Conservation (phyloP, 1,140 invertebrate genomes). For the Yoshiicerus persimilis region DNA sequence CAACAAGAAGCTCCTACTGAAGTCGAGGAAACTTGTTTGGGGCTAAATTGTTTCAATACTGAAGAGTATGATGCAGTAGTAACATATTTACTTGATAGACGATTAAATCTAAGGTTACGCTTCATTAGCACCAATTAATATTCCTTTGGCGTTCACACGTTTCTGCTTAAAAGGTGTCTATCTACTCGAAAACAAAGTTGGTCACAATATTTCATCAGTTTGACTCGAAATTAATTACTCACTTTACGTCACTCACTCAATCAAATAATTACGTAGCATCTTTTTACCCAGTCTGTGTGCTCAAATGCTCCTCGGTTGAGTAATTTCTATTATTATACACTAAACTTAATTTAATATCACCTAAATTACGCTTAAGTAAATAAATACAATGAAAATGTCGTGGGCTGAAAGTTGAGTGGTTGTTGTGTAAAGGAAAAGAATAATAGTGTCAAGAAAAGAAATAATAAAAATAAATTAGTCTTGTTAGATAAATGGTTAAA, state of each 20-base stretch:
- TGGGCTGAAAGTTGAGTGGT: too few species aligned
- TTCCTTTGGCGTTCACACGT: background rate
- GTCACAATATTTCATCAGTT: background rate
- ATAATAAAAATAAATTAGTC: too few species aligned
- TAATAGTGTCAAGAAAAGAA: too few species aligned
- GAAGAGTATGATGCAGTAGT: background rate
- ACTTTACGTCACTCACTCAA: background rate
- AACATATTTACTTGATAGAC: background rate
- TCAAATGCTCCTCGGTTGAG: background rate
- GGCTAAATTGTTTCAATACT: background rate
- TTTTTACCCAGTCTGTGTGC: background rate
- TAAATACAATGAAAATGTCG: too few species aligned
- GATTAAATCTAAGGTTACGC: background rate
- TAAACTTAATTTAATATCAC: background rate
- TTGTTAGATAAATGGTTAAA: too few species aligned
- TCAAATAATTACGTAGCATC: too few species aligned
- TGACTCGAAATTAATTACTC: background rate
- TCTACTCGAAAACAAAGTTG: background rate
- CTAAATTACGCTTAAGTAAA: too few species aligned
- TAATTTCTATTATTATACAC: background rate
- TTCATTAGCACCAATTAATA: background rate
- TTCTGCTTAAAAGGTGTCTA: slow-evolving; percentile 9
- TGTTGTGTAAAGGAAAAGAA: too few species aligned
- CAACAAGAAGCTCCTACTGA: background rate
- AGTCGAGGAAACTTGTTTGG: background rate